Evolutionary conservation across 2,797 vertebrate genomes (phyloP).

Genomic region (Diglossa cyanea): DNA sequence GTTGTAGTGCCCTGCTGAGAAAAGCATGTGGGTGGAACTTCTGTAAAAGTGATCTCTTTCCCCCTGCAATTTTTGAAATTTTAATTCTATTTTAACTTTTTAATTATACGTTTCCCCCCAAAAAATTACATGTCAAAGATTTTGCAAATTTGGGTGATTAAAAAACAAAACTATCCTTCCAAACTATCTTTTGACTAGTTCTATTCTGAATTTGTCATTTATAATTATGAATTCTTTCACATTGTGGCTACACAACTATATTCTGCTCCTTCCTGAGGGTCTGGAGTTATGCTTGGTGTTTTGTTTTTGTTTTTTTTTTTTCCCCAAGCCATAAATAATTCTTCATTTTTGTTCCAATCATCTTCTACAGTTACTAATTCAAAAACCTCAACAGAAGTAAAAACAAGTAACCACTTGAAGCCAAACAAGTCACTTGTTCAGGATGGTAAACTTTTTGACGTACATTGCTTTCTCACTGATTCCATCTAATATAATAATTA

Average conservation of each 20-base stretch:
- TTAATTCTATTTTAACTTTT: neutral
- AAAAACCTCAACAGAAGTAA: neutral
- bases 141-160: neutral
- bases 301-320: neutral
- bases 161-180: neutral
- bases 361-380: neutral
- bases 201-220: neutral
- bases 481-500: neutral
- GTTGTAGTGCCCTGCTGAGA: constrained; percentile 18
- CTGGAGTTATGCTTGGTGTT: neutral
- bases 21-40: neutral
- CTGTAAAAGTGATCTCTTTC: neutral
- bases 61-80: neutral
- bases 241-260: neutral
- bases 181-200: neutral
- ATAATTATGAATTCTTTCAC: neutral
- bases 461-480: neutral
- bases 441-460: neutral
- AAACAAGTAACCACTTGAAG: neutral
- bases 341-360: neutral
- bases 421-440: neutral
- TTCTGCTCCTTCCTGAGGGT: neutral
- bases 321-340: neutral
- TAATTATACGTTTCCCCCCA: neutral
- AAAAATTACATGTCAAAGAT: neutral